Base-by-base conservation (phyloP, 2,888 invertebrate genomes). In the Melipona beecheii region DNA sequence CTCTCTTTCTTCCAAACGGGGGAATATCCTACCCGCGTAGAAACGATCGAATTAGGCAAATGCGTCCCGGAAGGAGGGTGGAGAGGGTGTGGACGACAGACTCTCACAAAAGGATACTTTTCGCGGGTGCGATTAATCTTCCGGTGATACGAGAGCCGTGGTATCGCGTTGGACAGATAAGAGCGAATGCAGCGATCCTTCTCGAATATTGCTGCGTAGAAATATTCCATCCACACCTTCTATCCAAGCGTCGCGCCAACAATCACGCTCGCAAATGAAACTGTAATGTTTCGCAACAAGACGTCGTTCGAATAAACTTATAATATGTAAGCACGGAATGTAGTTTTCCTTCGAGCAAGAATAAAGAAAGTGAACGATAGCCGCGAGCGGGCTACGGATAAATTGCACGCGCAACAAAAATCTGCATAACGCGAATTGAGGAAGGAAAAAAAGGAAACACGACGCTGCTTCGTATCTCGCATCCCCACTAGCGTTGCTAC, bases 11-110 rank as follows among this genome's bases (percentile, higher is more conserved):
- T 71, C 52, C 49, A 49, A 31, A 4, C 50, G 19, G 24, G 31
- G 36, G 60, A 43, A 64, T 69, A 69, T 69, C 64, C 43, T 19
- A 6, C 11, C 69, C 60, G 79, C 84, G 87, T 89, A 82, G 86
- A 87, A 86, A 85, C 81, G 87, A 83, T 68, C 77, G 74, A 84
- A 90, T 90, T 89, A 89, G 75, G 87, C 82, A 90, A 88, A 90
- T 88, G 36, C 24, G 9, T 43, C 43, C 31, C 50, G 31, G 2
- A 4, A 4, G 31, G 31, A 4, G 31, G 31, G 31, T 0, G 31
- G 31, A 4, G 31, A 31, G 9, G 6, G 62, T 27, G 27, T 27
- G 24, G 76, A 78, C 66, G 31, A 66, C 31, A 17, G 50, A 49
- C 56, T n/a, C 21, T n/a, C 4, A 54, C 50, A 24, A 27, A 17